Evolutionary conservation across 2,113 vertebrate species (phyloP), one percentile per base, ranked within the genome.

Genomic region (Oryzias javanicus): DNA sequence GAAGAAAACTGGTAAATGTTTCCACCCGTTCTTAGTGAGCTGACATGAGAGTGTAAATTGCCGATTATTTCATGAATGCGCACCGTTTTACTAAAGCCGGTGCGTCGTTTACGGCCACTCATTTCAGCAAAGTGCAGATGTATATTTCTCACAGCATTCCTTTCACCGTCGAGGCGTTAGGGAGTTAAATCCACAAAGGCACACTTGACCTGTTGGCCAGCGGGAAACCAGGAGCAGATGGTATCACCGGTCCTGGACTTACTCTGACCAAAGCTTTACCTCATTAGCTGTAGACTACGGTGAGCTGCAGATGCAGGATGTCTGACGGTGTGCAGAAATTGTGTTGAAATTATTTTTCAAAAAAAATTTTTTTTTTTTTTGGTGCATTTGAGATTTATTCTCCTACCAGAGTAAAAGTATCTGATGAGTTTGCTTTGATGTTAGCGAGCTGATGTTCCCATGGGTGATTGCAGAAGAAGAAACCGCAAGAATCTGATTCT

Each of bases 401-500:
- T 20, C 27, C 42, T 10, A 20, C 24, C 49, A 46, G 10, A 53
- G 20, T 13, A 16, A 35, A 35, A 48, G 48, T 15, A 46, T 59
- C 13, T 44, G 57, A 76, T 61, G 51, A 58, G 55, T 67, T 55
- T 59, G 53, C 68, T 53, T 61, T 42, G n/a, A 49, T 55, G 49
- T 72, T 41, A 20, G 42, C 5, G 1, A 78, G 72, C 42, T 57
- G 47, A 58, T 42, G 2, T 64, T 74, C 70, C 72, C 70, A 70
- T 59, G 49, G 46, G 47, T 29, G 55, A 4, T 2, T 70, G 67
- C 75, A 74, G 58, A 74, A 63, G 20, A 51, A 18, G 50, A 79
- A 81, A 74, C 77, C 82, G 78, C 80, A 64, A 81, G 62, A 82
- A 82, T 78, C 19, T 63, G 56, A 71, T 74, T 74, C 50, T 62